Evolutionary conservation across 2,888 invertebrate species (phyloP).

Genomic region (Agrotis exclamationis): DNA sequence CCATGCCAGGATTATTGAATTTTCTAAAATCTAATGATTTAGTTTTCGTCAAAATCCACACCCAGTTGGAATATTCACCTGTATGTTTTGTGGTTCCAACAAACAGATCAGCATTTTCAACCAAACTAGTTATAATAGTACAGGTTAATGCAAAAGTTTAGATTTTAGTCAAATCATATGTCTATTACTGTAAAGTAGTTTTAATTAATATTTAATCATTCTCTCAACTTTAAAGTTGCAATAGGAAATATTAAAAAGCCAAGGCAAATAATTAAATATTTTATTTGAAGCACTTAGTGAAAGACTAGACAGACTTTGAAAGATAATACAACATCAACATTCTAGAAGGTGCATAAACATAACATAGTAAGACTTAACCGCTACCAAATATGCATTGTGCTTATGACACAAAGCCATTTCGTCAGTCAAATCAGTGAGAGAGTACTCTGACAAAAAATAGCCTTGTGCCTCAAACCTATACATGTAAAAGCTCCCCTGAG

Average conservation of each 20-base stretch:
- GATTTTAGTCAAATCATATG: too few species aligned
- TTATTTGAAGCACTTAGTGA: conserved; percentile 71
- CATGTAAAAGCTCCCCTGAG: conserved; percentile 53
- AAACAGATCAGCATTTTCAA: too few species aligned
- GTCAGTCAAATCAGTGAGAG: background rate
- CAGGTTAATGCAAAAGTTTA: too few species aligned
- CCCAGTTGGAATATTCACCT: too few species aligned
- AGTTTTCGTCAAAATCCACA: too few species aligned
- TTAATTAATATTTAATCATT: too few species aligned
- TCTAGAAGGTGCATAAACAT: conserved; percentile 64
- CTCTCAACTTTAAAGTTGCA: background rate
- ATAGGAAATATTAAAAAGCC: conserved; percentile 25
- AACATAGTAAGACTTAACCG: conserved; percentile 63
- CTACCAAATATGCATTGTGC: conserved; percentile 65
- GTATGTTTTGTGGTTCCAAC: too few species aligned
- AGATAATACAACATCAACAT: conserved; percentile 60
- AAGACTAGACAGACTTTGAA: conserved; percentile 66
- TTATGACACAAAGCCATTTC: background rate
- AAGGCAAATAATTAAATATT: conserved; percentile 52
- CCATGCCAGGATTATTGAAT: too few species aligned
- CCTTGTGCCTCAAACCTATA: conserved; percentile 12
- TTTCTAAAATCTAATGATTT: too few species aligned
- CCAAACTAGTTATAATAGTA: too few species aligned
- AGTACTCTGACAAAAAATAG: background rate
- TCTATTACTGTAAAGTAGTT: too few species aligned